Evolutionary conservation across 2,797 vertebrate species (phyloP), one percentile per base, ranked within the genome.

Genomic region (Hoplostethus atlanticus): DNA sequence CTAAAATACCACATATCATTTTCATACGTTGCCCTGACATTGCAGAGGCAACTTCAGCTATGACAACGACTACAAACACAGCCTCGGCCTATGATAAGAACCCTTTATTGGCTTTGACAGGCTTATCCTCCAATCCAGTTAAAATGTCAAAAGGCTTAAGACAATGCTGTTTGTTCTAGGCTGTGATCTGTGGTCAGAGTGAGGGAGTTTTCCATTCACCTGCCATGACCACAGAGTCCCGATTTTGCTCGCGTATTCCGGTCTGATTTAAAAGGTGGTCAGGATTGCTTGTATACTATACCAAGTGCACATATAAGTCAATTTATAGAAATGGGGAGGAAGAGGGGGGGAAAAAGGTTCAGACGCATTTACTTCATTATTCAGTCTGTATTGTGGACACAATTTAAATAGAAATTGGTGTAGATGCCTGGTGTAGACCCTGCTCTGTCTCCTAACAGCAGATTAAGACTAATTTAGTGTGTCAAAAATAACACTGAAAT

Each of bases 81-180:
- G 71, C 31, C 30, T 42, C 55, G 0, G 79, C 38, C 65, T 56
- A 51, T 47, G 82, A 85, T 70, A 42, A 74, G 34, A 87, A 82
- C 55, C 84, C 71, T 71, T 72, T 77, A 88, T 81, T 58, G 73
- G 85, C 72, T 76, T 80, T 59, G 21, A 83, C 62, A 66, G 62
- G 80, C 76, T 90, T 85, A 85, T 56, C 68, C 7, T 44, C 63
- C 81, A 76, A 88, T 87, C 83, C 78, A 57, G 62, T 80, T 84
- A 87, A 91, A 91, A 91, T 90, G 88, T 89, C 83, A 87, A 76
- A 75, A 28, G 76, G 77, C 71, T 89, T 77, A 75, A 73, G 68
- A 82, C 72, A 73, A 68, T 68, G 44, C n/a, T 40, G 61, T 58
- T 55, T 2, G 6, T 50, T 71, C 31, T 16, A 17, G 47, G n/a